Evolutionary conservation across 2,888 invertebrate genomes (phyloP).

Genomic region (Oligia latruncula): DNA sequence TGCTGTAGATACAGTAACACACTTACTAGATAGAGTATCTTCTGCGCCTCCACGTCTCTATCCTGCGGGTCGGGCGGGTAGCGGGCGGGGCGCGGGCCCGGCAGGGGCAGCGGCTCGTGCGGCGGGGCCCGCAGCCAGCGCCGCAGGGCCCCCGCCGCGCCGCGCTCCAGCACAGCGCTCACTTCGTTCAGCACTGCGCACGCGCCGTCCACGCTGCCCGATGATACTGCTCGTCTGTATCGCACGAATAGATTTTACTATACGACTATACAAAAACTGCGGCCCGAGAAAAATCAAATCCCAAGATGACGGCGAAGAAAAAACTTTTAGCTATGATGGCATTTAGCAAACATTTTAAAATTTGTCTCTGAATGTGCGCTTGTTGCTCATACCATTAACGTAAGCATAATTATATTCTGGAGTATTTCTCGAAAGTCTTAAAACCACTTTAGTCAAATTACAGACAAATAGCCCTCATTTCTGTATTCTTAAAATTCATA

Average conservation of each 20-base stretch:
- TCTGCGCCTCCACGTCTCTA: slow-evolving; percentile 30
- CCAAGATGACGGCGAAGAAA: neutral
- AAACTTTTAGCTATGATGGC: neutral
- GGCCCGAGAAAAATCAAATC: neutral
- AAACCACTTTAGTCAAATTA: no score
- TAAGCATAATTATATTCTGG: no score
- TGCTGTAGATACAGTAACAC: neutral
- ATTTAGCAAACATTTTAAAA: neutral
- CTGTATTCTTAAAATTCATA: no score
- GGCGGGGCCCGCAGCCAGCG: slow-evolving; percentile 91
- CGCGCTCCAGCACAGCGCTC: slow-evolving; percentile 95
- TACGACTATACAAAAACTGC: neutral
- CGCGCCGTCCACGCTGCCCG: slow-evolving; percentile 97
- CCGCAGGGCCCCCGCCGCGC: slow-evolving; percentile 77
- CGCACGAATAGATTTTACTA: neutral
- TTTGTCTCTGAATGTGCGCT: no score
- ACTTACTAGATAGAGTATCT: slow-evolving; percentile 31
- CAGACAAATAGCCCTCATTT: no score
- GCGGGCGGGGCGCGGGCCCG: slow-evolving; percentile 81
- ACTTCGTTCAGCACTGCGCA: slow-evolving; percentile 99
- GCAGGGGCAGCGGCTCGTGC: slow-evolving; percentile 77
- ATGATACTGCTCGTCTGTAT: slow-evolving; percentile 95
- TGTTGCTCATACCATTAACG: no score
- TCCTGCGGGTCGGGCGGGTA: slow-evolving; percentile 51
- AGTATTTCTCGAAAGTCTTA: no score